These are phyloP conservation scores for Tolypeutes matacus DNA, from an alignment of 2,797 vertebrate species.

Conservation along the genomic window DNA sequence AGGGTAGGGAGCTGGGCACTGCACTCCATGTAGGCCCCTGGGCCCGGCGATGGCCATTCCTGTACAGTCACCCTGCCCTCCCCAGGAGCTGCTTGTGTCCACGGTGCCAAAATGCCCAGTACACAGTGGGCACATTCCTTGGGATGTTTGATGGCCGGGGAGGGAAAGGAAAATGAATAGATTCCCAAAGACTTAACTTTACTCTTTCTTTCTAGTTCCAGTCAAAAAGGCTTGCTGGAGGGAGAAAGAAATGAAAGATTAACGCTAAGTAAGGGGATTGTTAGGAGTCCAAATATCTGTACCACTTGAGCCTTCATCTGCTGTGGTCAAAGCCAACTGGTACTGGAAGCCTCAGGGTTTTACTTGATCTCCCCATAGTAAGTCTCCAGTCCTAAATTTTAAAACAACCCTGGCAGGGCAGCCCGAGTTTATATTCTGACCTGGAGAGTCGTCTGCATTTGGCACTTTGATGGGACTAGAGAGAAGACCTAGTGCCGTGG, in stretches of 20 bases:
- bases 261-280: neutral
- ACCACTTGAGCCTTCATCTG: neutral
- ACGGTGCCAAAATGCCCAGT: rapidly evolving
- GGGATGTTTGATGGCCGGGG: neutral
- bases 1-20: rapidly evolving
- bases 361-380: neutral
- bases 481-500: neutral
- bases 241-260: neutral
- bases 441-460: neutral
- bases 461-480: neutral
- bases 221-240: neutral
- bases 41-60: neutral
- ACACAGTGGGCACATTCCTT: neutral
- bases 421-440: neutral
- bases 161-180: neutral
- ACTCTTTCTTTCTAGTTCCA: neutral
- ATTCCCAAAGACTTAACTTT: neutral
- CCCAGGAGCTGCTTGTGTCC: too few species aligned
- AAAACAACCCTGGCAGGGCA: neutral
- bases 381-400: neutral
- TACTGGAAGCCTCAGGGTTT: neutral
- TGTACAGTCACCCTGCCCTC: neutral
- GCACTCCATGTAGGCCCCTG: neutral
- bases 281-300: neutral
- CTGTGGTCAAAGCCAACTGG: neutral